Evolutionary conservation across 2,113 vertebrate species (phyloP), one percentile per base, ranked within the genome.

Genomic region (Mola mola): DNA sequence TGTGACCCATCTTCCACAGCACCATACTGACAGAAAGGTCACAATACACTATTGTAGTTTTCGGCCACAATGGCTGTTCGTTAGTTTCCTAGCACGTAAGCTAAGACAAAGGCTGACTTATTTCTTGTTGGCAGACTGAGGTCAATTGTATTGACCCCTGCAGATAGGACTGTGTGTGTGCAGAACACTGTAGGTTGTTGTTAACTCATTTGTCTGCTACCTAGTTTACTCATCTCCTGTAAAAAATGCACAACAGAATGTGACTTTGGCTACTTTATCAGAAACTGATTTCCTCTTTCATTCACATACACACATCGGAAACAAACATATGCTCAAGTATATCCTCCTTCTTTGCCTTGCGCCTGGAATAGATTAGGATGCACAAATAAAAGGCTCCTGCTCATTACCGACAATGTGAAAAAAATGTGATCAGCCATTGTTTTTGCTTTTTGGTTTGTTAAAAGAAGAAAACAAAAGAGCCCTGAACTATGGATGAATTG

Each of bases 241-340:
- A 16, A 11, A 2, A 48, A 34, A 24, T 16, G 15, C 55, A 9
- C 2, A 12, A 58, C 49, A 37, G 36, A 44, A 75, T 58, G 22
- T 72, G 59, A 72, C 69, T 65, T 59, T 33, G 17, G 60, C 33
- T 46, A 19, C 65, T 67, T 74, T 63, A 33, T 73, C 46, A 22
- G 2, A 66, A 52, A 72, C 68, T 51, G 58, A 76, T 76, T 81
- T 81, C 31, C 41, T 51, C 49, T 59, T 66, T 19, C 49, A 38
- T 31, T 31, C 1, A 26, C 33, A 50, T 56, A 24, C 5, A 22
- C 26, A 52, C 15, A 24, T 34, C 19, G 34, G 19, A 16, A 4
- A 13, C n/a, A 6, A 19, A 37, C 34, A 24, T 2, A 5, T 5
- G 8, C 56, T 21, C 7, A 29, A n/a, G n/a, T 21, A 44, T 31